Evolutionary conservation across 2,113 vertebrate species (phyloP).

Genomic region (Entelurus aequoreus): DNA sequence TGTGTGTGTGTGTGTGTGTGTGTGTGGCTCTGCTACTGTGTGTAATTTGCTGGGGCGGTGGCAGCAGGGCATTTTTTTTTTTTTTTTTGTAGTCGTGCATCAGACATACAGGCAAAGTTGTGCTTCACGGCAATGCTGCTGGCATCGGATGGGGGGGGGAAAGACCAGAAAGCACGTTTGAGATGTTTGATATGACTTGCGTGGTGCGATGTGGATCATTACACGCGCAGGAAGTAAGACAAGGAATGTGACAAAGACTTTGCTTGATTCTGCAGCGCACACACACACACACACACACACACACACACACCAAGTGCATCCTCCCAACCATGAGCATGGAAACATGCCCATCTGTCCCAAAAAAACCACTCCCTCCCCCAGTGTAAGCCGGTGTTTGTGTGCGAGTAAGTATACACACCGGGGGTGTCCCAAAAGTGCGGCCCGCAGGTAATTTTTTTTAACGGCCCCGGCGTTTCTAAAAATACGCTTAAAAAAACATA

Average conservation of each 20-base stretch:
- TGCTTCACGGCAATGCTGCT: constrained; percentile 41
- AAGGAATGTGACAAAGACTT: constrained; percentile 25
- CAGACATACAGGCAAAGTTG: constrained; percentile 35
- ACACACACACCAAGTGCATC: constrained; percentile 20
- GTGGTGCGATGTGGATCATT: constrained; percentile 47
- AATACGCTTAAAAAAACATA: too few species aligned
- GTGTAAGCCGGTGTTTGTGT: constrained; percentile 8
- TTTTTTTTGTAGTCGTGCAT: constrained; percentile 16
- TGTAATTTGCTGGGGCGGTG: background rate
- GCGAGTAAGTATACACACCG: background rate
- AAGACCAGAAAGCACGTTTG: constrained; percentile 39
- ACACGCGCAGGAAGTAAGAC: constrained; percentile 36
- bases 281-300: constrained; percentile 21
- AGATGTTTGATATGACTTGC: constrained; percentile 23
- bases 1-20: background rate
- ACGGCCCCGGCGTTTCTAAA: too few species aligned
- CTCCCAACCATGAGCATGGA: constrained; percentile 44
- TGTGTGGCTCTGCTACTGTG: background rate
- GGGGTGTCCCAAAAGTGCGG: too few species aligned
- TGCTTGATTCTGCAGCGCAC: background rate
- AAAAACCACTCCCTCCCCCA: constrained; percentile 39
- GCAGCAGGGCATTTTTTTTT: too few species aligned
- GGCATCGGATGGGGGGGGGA: constrained; percentile 34
- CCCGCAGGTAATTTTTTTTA: too few species aligned
- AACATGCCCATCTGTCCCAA: constrained; percentile 56